Evolutionary conservation across 2,888 invertebrate species (phyloP).

Genomic region (Torymus tubicola): DNA sequence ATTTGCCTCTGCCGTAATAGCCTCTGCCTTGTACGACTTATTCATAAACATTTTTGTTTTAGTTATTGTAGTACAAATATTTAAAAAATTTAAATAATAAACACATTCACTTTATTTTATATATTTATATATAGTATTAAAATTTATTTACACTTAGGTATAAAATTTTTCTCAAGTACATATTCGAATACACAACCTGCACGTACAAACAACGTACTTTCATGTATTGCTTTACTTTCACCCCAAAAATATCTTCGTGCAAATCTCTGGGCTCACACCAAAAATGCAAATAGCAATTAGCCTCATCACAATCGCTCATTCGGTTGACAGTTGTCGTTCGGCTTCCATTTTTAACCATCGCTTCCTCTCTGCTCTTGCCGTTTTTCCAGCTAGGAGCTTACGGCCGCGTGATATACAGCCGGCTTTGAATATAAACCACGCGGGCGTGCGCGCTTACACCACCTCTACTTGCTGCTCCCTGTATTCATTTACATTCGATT

Average conservation of each 20-base stretch:
- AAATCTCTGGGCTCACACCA: neutral
- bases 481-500: constrained; percentile 56
- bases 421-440: constrained; percentile 47
- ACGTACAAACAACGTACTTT: too few species aligned
- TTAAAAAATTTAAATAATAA: too few species aligned
- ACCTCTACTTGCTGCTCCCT: constrained; percentile 13
- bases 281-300: constrained; percentile 29
- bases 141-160: too few species aligned
- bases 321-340: neutral
- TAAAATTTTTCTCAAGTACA: too few species aligned
- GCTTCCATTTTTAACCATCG: constrained; percentile 13
- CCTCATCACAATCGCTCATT: constrained; percentile 17
- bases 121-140: too few species aligned
- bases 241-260: neutral
- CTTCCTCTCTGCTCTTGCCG: constrained; percentile 3
- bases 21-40: too few species aligned
- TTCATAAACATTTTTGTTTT: too few species aligned
- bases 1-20: neutral
- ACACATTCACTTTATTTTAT: too few species aligned
- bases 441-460: neutral
- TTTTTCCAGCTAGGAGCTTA: constrained; percentile 31
- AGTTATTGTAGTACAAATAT: too few species aligned
- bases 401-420: constrained; percentile 36
- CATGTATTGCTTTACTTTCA: neutral
- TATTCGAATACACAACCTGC: too few species aligned